Conservation (phyloP, 2,888 invertebrate genomes). For the Bursaphelenchus okinawaensis region DNA sequence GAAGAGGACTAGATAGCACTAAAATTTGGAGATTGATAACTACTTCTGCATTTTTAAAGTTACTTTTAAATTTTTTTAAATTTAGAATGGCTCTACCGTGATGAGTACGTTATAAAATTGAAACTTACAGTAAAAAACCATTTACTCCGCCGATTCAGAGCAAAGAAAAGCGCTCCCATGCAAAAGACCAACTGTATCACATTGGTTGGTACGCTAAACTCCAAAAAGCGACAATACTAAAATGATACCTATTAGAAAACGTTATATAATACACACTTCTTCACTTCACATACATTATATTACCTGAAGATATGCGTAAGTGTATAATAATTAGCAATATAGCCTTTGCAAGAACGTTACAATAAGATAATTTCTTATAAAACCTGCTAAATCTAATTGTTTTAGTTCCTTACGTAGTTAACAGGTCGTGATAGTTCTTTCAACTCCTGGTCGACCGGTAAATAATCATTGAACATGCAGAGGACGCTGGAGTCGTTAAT, state of each 20-base stretch:
- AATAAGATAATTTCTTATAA: not conserved
- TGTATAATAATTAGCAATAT: no score
- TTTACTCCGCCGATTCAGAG: constrained; percentile 20
- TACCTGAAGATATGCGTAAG: no score
- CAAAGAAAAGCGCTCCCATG: constrained; percentile 22
- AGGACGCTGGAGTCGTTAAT: constrained; percentile 22
- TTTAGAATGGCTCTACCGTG: no score
- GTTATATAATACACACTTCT: no score
- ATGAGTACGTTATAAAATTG: not conserved
- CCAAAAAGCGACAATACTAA: constrained; percentile 25
- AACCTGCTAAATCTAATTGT: not conserved
- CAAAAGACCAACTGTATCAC: constrained; percentile 23
- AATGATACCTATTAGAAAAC: not conserved
- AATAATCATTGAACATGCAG: constrained; percentile 23
- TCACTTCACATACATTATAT: no score
- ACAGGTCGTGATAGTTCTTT: constrained; percentile 11
- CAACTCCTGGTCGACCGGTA: constrained; percentile 19
- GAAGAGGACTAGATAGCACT: constrained; percentile 21
- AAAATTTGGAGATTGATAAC: constrained; percentile 13
- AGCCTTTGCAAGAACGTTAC: not conserved
- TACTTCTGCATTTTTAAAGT: no score
- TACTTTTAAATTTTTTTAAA: no score
- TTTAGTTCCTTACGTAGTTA: constrained; percentile 9
- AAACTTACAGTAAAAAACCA: constrained; percentile 13
- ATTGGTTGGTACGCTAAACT: constrained; percentile 22